phyloP scores from a whole-genome alignment of 2,113 vertebrate species.

The Hypanus sabinus region DNA sequence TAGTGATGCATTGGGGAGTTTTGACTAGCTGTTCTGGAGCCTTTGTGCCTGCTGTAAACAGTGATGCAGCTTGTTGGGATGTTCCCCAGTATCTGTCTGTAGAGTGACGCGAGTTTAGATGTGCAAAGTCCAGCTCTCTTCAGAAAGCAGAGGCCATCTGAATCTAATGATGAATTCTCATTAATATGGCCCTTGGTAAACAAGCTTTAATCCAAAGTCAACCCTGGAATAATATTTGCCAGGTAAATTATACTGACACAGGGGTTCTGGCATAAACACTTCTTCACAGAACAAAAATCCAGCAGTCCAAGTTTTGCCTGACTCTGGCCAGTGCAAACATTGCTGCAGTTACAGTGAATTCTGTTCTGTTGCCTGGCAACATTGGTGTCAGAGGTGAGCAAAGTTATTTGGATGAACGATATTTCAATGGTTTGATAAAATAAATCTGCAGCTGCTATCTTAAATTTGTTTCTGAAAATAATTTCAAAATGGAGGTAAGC shows the following conservation, averaged over 20 bases:
- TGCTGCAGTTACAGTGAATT: not conserved
- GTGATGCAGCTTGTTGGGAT: too few species aligned
- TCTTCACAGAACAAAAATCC: not conserved
- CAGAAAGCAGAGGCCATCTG: not conserved
- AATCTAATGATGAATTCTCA: not conserved
- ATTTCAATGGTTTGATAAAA: not conserved
- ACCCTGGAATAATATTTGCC: not conserved
- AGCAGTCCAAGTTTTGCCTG: not conserved
- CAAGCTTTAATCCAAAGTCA: not conserved
- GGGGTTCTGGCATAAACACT: not conserved
- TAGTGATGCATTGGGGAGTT: too few species aligned
- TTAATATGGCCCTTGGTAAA: not conserved
- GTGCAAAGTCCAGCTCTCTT: too few species aligned
- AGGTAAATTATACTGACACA: not conserved
- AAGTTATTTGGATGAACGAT: not conserved
- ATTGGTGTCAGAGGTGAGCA: not conserved
- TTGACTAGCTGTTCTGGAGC: too few species aligned
- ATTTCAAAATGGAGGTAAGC: not conserved
- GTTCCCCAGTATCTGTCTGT: not conserved
- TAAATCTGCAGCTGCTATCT: not conserved
- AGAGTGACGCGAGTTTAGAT: not conserved
- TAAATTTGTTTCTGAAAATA: not conserved
- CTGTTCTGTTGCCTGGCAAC: not conserved
- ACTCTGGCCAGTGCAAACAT: not conserved
- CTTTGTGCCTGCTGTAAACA: too few species aligned